Conservation (phyloP, 2,888 invertebrate genomes). For the Endomychus coccineus region DNA sequence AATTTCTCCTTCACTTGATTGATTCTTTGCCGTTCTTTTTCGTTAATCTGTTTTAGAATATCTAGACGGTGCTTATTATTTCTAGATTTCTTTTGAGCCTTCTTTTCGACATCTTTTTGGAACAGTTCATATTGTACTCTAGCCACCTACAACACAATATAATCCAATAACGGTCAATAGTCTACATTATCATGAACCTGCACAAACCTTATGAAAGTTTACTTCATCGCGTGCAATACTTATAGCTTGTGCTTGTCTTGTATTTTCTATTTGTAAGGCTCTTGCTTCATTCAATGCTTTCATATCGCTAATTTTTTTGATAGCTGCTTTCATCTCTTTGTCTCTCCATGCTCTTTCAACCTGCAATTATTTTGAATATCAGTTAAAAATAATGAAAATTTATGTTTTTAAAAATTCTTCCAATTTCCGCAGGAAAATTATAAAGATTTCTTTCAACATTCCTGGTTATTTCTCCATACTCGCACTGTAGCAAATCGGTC, state of each 20-base stretch:
- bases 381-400: not conserved
- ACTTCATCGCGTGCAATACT: constrained; percentile 56
- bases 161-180: not conserved
- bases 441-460: no score
- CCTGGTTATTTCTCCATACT: no score
- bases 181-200: not conserved
- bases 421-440: no score
- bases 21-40: constrained; percentile 60
- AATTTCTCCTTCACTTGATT: constrained; percentile 54
- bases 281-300: constrained; percentile 44
- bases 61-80: constrained; percentile 53
- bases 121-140: constrained; percentile 44
- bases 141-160: constrained; percentile 40
- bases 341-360: constrained; percentile 64
- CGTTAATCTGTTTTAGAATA: constrained; percentile 62
- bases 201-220: constrained; percentile 34
- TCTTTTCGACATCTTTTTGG: constrained; percentile 41
- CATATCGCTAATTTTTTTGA: constrained; percentile 49
- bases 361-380: constrained; percentile 47
- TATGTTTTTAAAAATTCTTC: no score
- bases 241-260: constrained; percentile 56
- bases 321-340: constrained; percentile 55
- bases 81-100: constrained; percentile 38
- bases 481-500: no score
- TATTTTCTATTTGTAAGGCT: constrained; percentile 46